Base-by-base conservation (phyloP, 2,888 invertebrate species). In the Hemistola chrysoprasaria region DNA sequence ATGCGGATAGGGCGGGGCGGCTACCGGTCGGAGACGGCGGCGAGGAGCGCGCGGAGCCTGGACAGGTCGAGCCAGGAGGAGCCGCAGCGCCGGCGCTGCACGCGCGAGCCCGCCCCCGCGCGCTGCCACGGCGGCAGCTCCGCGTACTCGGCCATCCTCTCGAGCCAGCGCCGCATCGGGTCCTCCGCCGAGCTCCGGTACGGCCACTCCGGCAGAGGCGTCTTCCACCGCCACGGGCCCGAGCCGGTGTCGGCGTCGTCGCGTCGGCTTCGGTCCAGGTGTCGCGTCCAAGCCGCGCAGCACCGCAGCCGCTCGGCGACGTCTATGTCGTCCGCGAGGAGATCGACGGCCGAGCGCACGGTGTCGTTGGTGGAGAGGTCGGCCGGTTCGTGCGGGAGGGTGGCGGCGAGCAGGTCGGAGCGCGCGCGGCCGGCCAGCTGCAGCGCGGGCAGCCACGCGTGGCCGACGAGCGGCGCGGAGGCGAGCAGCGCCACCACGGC, bases 141-240 rank as follows among this genome's bases (percentile, higher is more conserved):
- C 4, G 73, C 64, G 44, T 73, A 76, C 47, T 75, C 65, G 20
- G 71, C 60, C 4, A 81, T 50, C 38, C 66, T 63, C 40, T 78
- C 82, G 42, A 86, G 58, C 87, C 86, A 87, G 11, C 82, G 67
- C 53, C 71, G 84, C 75, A 81, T 48, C 2, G 85, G 85, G 37
- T 71, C 65, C 6, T 79, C 69, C 1, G 80, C 59, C 10, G 86
- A 72, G 56, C 77, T 77, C 50, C 73, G 78, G 54, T 81, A 81
- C 50, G 82, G 49, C 80, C 83, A 78, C 59, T 72, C 68, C 30
- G 78, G 54, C 10, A 73, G 65, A 5, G 79, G 67, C 2, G 71
- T 70, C 37, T 56, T 62, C 11, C 74, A 71, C 78, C 80, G 77
- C 77, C 77, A 74, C 33, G 75, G 58, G 45, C 76, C 42, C 35